Evolutionary conservation across 92 coral and sea anemone species (phyloP).

Genomic region (Palythoa caribaeorum): DNA sequence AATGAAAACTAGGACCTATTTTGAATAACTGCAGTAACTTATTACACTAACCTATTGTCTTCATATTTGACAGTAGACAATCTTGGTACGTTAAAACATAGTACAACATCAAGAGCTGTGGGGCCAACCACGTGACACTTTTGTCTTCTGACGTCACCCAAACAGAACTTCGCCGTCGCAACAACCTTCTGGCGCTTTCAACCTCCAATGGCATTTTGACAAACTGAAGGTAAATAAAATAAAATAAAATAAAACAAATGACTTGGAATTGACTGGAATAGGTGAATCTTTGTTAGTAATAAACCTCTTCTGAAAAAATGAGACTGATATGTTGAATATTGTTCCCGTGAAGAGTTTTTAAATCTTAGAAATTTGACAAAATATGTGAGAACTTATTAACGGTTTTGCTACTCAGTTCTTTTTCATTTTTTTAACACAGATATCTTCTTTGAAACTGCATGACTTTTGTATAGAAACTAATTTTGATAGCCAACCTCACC

Average conservation of each 20-base stretch:
- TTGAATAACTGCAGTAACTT: not conserved
- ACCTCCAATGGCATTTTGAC: constrained; percentile 52
- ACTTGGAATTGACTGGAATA: no score
- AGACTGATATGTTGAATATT: no score
- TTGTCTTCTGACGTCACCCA: constrained; percentile 75
- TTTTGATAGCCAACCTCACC: no score
- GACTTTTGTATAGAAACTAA: no score
- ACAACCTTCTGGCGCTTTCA: constrained; percentile 73
- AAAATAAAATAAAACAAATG: not conserved
- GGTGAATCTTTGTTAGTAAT: no score
- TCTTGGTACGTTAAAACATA: constrained; percentile 92
- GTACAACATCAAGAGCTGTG: constrained; percentile 87
- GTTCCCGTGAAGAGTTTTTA: no score
- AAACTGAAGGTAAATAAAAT: not conserved
- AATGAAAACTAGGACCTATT: not conserved
- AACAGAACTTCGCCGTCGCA: constrained; percentile 76
- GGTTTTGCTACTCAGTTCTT: no score
- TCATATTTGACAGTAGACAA: constrained; percentile 88
- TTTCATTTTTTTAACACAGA: no score
- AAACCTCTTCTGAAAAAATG: no score
- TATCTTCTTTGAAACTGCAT: no score
- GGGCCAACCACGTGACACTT: constrained; percentile 63
- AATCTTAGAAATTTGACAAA: no score
- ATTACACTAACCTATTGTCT: constrained; percentile 72
- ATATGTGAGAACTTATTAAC: no score